These are phyloP conservation scores for Zosterops borbonicus DNA, from an alignment of 2,113 vertebrate genomes.

Conservation along the genomic window DNA sequence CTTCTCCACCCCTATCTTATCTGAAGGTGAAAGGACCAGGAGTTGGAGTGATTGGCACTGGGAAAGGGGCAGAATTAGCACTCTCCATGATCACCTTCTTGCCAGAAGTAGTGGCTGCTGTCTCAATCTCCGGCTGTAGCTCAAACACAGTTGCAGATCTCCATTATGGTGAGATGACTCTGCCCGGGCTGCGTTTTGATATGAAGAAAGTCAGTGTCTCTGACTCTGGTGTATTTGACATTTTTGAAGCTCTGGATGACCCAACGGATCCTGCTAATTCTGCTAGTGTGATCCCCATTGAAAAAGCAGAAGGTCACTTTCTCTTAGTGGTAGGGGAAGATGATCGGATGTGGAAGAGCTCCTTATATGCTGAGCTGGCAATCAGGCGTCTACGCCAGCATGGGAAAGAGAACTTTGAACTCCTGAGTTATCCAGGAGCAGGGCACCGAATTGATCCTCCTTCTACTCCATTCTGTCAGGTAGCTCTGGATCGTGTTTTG, in stretches of 20 bases:
- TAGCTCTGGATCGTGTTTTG: constrained; percentile 63
- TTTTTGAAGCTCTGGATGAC: constrained; percentile 71
- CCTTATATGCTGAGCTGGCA: constrained; percentile 68
- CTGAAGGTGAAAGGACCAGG: constrained; percentile 72
- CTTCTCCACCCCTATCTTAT: background rate
- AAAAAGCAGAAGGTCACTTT: constrained; percentile 72
- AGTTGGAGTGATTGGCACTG: constrained; percentile 72
- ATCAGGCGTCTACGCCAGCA: constrained; percentile 55
- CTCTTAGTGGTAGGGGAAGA: constrained; percentile 72
- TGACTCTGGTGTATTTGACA: constrained; percentile 63
- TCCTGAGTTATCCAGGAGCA: constrained; percentile 71
- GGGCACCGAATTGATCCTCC: constrained; percentile 73
- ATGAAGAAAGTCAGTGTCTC: constrained; percentile 64
- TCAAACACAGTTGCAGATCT: constrained; percentile 68
- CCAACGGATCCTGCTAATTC: constrained; percentile 60
- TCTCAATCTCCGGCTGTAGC: constrained; percentile 71
- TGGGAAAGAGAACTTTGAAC: constrained; percentile 67
- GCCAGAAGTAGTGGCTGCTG: constrained; percentile 70
- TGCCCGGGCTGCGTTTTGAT: constrained; percentile 69
- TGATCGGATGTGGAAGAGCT: constrained; percentile 74
- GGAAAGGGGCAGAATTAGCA: constrained; percentile 75
- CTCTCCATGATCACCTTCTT: constrained; percentile 76
- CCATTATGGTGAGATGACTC: constrained; percentile 53
- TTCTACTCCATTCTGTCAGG: constrained; percentile 65
- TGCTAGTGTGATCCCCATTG: constrained; percentile 60